Evolutionary conservation across 2,113 vertebrate species (phyloP), one percentile per base, ranked within the genome.

Genomic region (Alces alces): DNA sequence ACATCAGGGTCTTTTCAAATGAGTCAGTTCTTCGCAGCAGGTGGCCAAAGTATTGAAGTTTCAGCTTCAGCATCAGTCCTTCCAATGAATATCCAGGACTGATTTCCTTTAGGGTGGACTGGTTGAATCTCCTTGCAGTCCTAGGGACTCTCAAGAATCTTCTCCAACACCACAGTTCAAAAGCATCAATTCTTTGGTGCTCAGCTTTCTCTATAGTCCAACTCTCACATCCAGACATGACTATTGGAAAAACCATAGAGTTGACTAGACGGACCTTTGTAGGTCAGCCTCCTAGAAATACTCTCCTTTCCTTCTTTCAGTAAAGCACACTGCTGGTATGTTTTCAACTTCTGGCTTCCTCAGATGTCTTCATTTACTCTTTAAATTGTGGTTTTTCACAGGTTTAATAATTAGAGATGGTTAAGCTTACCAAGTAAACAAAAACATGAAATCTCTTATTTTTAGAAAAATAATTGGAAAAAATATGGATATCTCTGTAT

Each of bases 221-320:
- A 66, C 61, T 66, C 33, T 66, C n/a, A 36, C 17, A 70, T 36
- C 17, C 64, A 70, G 21, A 70, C n/a, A 6, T 36, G 64, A 21
- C n/a, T 5, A 21, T 16, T 11, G n/a, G n/a, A 36, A 70, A 36
- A 70, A 36, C 17, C 17, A 36, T 21, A 70, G 9, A 1, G 0
- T 36, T 70, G 64, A 36, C 64, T 21, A 36, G 9, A 36, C 0
- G 1, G 64, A 36, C 17, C n/a, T 70, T 25, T 73, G 66, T 39
- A 73, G 36, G 5, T 73, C 66, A 73, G 21, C 17, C 23, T 39
- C 23, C 60, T 86, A 27, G 7, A 60, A 94, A 28, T 6, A 7
- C 33, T 83, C 57, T 57, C 25, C 23, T 43, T 43, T 57, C 36
- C 36, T 70, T 1, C 6, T 79, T 27, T 45, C 15, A 73, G 33